A percentile compares a stretch with the other conserved stretches of the same genome.
Evolutionary conservation across 2,888 invertebrate species (phyloP).

Genomic region (Busseola fusca): DNA sequence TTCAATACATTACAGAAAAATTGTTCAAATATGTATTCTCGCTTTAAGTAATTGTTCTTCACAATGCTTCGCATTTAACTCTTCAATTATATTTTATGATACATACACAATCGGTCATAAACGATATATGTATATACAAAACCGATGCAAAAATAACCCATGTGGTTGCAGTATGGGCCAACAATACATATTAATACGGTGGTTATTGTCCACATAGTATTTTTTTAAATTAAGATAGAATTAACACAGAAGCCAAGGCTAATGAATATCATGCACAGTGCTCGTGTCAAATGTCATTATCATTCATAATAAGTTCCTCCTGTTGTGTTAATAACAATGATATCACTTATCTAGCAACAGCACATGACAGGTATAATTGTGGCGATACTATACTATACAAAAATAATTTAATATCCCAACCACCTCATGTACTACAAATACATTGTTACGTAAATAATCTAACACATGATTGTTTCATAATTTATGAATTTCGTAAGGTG

Average conservation of each 20-base stretch:
- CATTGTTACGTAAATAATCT: constrained; percentile 59
- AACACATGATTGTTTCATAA: constrained; percentile 66
- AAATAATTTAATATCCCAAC: constrained; percentile 26
- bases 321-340: constrained; percentile 57
- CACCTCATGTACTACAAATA: constrained; percentile 30
- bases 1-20: background rate
- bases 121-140: constrained; percentile 28
- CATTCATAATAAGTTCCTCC: constrained; percentile 57
- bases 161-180: constrained; percentile 32
- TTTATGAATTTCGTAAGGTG: constrained; percentile 65
- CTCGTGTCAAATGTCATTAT: constrained; percentile 61
- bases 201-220: constrained; percentile 15
- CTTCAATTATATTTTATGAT: constrained; percentile 39
- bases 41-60: background rate
- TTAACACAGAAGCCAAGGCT: constrained; percentile 57
- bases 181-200: constrained; percentile 24
- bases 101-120: constrained; percentile 29
- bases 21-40: background rate
- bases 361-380: constrained; percentile 29
- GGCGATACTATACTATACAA: constrained; percentile 9
- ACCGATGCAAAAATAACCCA: constrained; percentile 33
- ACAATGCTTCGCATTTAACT: constrained; percentile 16
- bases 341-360: constrained; percentile 48
- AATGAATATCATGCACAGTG: constrained; percentile 58
- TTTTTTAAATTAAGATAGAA: constrained; percentile 48